phyloP scores from a whole-genome alignment of 2,888 invertebrate species.

The Pyrocoelia pectoralis region DNA sequence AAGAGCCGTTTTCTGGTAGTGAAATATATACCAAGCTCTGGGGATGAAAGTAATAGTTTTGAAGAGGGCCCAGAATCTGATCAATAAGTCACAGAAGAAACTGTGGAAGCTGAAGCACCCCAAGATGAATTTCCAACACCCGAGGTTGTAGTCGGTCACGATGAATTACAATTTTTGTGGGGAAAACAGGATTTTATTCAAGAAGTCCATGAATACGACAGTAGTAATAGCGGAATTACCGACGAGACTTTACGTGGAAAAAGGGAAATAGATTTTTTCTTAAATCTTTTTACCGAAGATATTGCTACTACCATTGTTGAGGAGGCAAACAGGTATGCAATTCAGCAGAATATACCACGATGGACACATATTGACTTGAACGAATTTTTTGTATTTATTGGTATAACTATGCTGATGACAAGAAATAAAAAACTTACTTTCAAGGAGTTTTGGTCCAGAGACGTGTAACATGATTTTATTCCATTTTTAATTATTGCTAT shows the following conservation, averaged over 20 bases:
- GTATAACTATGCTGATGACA: neutral
- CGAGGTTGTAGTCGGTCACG: neutral
- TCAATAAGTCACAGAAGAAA: neutral
- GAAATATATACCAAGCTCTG: neutral
- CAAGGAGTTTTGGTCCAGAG: neutral
- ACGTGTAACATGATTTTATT: too few species aligned
- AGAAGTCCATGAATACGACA: too few species aligned
- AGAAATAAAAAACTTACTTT: neutral
- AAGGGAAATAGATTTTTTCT: neutral
- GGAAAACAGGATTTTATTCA: too few species aligned
- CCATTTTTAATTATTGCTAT: too few species aligned
- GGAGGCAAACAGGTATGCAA: neutral
- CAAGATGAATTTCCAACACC: neutral
- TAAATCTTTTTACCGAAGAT: neutral
- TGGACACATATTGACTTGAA: neutral
- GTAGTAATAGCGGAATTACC: neutral
- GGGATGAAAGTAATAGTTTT: too few species aligned
- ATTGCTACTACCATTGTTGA: neutral
- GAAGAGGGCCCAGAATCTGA: too few species aligned
- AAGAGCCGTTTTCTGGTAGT: neutral
- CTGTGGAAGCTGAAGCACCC: neutral
- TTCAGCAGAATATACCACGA: neutral
- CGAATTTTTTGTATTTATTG: neutral
- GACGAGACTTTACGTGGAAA: neutral
- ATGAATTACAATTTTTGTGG: neutral